phyloP scores from a whole-genome alignment of 2,888 invertebrate genomes.

The Lapara coniferarum region DNA sequence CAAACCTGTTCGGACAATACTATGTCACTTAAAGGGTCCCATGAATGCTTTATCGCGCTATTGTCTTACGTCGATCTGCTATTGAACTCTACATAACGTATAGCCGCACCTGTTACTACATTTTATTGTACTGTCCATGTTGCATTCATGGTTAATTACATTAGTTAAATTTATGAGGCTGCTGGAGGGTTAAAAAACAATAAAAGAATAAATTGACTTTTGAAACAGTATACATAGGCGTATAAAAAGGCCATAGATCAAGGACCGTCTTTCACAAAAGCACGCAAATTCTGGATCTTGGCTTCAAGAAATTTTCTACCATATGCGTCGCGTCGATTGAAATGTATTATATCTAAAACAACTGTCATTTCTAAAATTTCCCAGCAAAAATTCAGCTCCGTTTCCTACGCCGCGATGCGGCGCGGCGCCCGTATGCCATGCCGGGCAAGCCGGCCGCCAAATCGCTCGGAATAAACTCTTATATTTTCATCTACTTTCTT shows the following conservation, averaged over 20 bases:
- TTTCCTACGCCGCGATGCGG: constrained; percentile 26
- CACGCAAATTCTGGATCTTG: no score
- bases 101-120: background rate
- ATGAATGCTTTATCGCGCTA: constrained; percentile 1
- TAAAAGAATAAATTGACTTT: no score
- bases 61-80: constrained; percentile 3
- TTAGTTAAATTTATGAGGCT: no score
- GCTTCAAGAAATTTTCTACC: no score
- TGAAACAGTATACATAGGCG: no score
- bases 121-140: background rate
- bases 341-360: background rate
- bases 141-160: no score
- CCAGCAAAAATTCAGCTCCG: constrained; percentile 30
- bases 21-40: background rate
- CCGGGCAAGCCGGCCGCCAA: constrained; percentile 34
- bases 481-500: constrained; percentile 44
- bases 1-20: background rate
- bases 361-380: constrained; percentile 22
- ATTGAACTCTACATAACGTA: constrained; percentile 1
- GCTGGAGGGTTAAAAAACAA: no score
- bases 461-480: constrained; percentile 43
- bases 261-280: no score
- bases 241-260: no score
- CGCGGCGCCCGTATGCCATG: constrained; percentile 7
- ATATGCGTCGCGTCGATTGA: no score